Base-by-base conservation (phyloP, 2,797 vertebrate species). In the Zonotrichia albicollis region DNA sequence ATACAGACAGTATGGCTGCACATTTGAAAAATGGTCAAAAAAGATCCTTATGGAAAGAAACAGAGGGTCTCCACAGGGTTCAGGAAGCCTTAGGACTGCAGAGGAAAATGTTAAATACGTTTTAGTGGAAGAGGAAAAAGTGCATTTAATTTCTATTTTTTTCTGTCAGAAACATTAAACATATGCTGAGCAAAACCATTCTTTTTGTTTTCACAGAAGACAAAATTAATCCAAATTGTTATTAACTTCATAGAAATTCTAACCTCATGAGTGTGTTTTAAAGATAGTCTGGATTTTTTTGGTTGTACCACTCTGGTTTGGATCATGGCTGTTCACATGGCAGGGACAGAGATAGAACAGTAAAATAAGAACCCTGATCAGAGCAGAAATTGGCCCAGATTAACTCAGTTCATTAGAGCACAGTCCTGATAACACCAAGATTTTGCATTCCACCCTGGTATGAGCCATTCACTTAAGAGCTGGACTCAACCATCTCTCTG, bases 361-460 rank as follows among this genome's bases (percentile, higher is more conserved):
- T 43, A 29, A 43, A 75, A 83, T 10, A 61, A n/a, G 7, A 57
- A 26, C 4, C 6, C 13, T 50, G 50, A 66, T 46, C 21, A 57
- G 53, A 62, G 30, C 16, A 62, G 48, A 73, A 87, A 72, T 38
- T 57, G 16, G 5, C 6, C 30, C 21, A 66, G 48, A 61, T 25
- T n/a, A 23, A 51, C 1, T n/a, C 23, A 53, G 23, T 7, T n/a
- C 4, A 8, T 38, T 46, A 46, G 29, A 54, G 20, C 10, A 38
- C 0, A 0, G 4, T 45, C 38, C 11, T n/a, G 38, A 36, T 16
- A 76, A 6, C 4, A 7, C 16, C 64, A 29, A 38, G 7, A 1
- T 7, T 23, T 23, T 13, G 9, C 8, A 7, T 38, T 45, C 54
- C 45, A 29, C 10, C 18, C 8, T n/a, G n/a, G 6, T 16, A 16